Conservation (phyloP, 2,113 vertebrate species). For the Melanerpes formicivorus region DNA sequence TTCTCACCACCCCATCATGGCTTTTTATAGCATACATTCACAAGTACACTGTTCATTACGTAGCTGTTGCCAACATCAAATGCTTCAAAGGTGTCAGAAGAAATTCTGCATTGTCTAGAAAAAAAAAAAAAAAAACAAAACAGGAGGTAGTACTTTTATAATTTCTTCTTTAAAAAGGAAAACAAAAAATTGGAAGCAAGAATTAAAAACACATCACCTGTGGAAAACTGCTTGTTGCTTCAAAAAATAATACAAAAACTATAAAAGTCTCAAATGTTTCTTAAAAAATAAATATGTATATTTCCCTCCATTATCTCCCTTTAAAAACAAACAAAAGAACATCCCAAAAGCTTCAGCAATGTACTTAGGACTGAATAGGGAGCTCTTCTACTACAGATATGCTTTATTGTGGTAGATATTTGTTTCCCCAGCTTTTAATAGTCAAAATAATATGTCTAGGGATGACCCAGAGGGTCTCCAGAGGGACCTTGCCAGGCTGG, state of each 20-base stretch:
- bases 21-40: neutral
- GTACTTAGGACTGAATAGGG: neutral
- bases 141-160: neutral
- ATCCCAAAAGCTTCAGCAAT: neutral
- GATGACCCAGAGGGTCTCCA: neutral
- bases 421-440: neutral
- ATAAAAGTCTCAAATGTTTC: neutral
- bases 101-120: neutral
- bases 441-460: neutral
- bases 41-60: neutral
- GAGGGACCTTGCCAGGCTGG: too few relatives aligned
- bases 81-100: neutral
- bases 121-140: neutral
- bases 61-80: neutral
- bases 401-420: neutral
- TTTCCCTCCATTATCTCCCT: rapidly evolving
- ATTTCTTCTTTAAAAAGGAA: neutral
- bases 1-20: neutral
- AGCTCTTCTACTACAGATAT: neutral
- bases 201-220: neutral
- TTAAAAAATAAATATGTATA: neutral
- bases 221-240: neutral
- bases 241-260: neutral
- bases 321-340: neutral
- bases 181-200: neutral